Conservation (phyloP, 2,888 invertebrate genomes). For the Euzetes globulus region DNA sequence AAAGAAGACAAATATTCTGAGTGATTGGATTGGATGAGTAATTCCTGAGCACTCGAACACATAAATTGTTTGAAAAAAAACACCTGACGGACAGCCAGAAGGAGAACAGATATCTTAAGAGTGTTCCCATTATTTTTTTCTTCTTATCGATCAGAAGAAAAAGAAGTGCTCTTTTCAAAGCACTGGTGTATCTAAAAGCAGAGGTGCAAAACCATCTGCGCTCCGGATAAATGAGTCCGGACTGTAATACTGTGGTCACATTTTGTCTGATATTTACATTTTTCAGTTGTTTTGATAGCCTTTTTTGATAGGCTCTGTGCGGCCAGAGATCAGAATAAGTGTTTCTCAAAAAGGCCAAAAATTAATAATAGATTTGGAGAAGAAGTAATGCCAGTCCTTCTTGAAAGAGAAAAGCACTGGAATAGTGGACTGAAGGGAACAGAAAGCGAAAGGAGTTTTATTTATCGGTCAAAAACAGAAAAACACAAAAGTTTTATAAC, state of each 20-base stretch:
- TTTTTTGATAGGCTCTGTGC: too few species aligned
- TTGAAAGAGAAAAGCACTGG: neutral
- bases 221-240: neutral
- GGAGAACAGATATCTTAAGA: neutral
- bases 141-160: neutral
- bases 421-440: neutral
- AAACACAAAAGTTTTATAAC: too few species aligned
- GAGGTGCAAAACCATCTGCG: conserved; percentile 9
- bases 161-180: neutral
- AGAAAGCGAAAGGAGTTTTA: conserved; percentile 19
- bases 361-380: neutral
- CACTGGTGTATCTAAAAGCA: neutral
- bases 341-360: neutral
- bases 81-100: conserved; percentile 1
- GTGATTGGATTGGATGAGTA: too few species aligned
- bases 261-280: too few species aligned
- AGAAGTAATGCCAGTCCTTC: neutral
- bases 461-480: neutral
- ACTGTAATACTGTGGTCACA: too few species aligned
- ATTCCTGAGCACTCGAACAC: too few species aligned
- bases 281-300: too few species aligned
- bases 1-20: too few species aligned
- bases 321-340: too few species aligned
- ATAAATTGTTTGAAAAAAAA: neutral
- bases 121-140: too few species aligned